Evolutionary conservation across 2,797 vertebrate species (phyloP), one percentile per base, ranked within the genome.

Genomic region (Pseudopleuronectes americanus): DNA sequence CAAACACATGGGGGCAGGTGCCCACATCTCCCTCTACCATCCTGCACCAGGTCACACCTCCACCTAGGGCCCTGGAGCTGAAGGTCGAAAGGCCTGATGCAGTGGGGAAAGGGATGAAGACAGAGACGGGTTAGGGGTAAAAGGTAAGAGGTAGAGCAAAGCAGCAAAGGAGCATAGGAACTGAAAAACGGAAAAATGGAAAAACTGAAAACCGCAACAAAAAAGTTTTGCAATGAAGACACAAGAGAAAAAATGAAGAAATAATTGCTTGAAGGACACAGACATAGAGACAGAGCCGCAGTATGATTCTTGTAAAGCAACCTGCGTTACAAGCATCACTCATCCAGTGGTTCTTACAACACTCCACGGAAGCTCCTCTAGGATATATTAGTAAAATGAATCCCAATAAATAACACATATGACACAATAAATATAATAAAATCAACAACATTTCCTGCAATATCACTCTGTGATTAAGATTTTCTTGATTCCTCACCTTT

Each of bases 1-100:
- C 90, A 74, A 93, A 93, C 56, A 93, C 84, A 64, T 92, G 90
- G 1, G 91, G 93, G 26, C 23, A 58, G 43, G 60, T 14, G 21
- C 59, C 74, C n/a, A 26, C 54, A 0, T 14, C 19, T 0, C 53
- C 76, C 57, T 92, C 91, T 55, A 86, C 65, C 91, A 93, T 93
- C 57, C 48, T 1, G 17, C 81, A 59, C 62, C 36, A 3, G 61
- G 14, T 59, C 48, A 26, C 38, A 55, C n/a, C 22, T 63, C 26
- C 56, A 47, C 61, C 66, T 56, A 43, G 45, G 16, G 52, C 2
- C 23, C 48, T 31, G 54, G 16, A 19, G 47, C 21, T 31, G 6
- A 66, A 66, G 36, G 55, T 55, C 33, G 74, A 75, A 28, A 54
- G 43, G 41, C 16, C 23, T 10, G 24, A 31, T 23, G 52, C 21